Evolutionary conservation across 2,888 invertebrate species (phyloP).

Genomic region (Polyploca ridens): DNA sequence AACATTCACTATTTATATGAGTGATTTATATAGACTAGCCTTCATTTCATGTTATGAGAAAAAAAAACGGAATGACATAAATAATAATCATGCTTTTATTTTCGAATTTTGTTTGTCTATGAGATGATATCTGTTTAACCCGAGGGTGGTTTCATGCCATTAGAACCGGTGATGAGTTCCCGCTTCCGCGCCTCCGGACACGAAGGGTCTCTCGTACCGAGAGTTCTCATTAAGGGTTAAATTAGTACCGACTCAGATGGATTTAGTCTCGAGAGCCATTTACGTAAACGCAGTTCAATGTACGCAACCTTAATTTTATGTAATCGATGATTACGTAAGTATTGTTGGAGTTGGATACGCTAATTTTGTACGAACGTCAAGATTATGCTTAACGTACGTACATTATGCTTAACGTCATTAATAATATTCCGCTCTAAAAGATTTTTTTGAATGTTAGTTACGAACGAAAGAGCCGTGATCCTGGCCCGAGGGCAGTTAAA

Average conservation of each 20-base stretch:
- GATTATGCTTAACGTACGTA: constrained; percentile 17
- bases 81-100: constrained; percentile 26
- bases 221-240: constrained; percentile 73
- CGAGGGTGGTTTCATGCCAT: constrained; percentile 68
- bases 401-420: constrained; percentile 16
- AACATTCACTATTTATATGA: background rate
- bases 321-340: constrained; percentile 40
- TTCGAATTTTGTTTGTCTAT: constrained; percentile 57
- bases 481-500: constrained; percentile 66
- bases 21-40: background rate
- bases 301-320: constrained; percentile 39
- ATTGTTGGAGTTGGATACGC: constrained; percentile 33
- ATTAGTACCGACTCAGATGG: constrained; percentile 63
- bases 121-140: constrained; percentile 66
- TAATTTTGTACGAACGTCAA: constrained; percentile 17
- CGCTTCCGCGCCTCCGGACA: constrained; percentile 73
- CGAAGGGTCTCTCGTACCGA: constrained; percentile 55
- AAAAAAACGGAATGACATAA: background rate
- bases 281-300: constrained; percentile 52
- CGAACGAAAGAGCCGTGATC: constrained; percentile 57
- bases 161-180: constrained; percentile 73
- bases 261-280: constrained; percentile 56
- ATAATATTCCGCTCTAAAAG: constrained; percentile 10
- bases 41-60: background rate
- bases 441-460: constrained; percentile 28